phyloP scores from a whole-genome alignment of 1,140 invertebrate genomes.

The Cydia amplana region DNA sequence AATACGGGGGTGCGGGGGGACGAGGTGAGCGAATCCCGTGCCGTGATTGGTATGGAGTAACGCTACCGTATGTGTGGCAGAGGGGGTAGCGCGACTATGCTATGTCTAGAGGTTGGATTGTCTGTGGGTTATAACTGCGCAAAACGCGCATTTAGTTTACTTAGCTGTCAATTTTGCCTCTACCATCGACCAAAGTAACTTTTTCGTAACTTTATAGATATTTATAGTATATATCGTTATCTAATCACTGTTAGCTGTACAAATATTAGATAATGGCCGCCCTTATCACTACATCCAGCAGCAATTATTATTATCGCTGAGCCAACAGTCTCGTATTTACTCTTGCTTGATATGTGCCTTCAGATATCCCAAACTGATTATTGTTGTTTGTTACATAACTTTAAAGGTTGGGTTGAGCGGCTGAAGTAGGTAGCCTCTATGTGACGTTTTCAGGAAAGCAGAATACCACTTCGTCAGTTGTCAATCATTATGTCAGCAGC shows the following conservation, averaged over 20 bases:
- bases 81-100: too few relatives aligned
- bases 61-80: too few relatives aligned
- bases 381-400: constrained; percentile 30
- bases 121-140: too few relatives aligned
- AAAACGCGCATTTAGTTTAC: too few relatives aligned
- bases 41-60: too few relatives aligned
- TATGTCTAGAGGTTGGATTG: too few relatives aligned
- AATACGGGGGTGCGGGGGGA: too few relatives aligned
- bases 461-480: too few relatives aligned
- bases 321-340: constrained; percentile 69
- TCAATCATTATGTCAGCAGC: too few relatives aligned
- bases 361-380: constrained; percentile 41
- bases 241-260: constrained; percentile 67
- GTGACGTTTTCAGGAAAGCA: background rate
- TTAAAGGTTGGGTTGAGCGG: constrained; percentile 9
- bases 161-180: constrained; percentile 2
- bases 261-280: constrained; percentile 73
- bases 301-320: constrained; percentile 75
- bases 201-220: constrained; percentile 39
- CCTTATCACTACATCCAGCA: constrained; percentile 68
- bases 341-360: constrained; percentile 61
- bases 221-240: constrained; percentile 60
- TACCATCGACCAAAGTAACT: background rate
- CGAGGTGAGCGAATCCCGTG: too few relatives aligned
- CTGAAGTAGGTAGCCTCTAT: too few relatives aligned